A percentile compares a stretch with the other conserved stretches of the same genome.
phyloP scores from a whole-genome alignment of 2,888 invertebrate genomes.

The Podabrus alpinus region DNA sequence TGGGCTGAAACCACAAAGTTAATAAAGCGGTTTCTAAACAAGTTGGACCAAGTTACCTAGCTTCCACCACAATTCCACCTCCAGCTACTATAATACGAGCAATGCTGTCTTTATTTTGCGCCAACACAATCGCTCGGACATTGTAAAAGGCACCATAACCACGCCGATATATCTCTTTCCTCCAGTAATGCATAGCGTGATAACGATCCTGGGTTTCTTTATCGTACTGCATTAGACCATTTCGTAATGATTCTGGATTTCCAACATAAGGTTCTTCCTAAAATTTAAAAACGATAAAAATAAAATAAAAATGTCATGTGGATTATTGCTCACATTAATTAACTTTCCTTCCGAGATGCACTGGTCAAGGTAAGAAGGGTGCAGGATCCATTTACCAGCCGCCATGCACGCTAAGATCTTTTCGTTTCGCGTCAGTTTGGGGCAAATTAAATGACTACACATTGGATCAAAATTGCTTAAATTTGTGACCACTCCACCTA shows the following conservation, averaged over 20 bases:
- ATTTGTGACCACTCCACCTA: conserved; percentile 68
- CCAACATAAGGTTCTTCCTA: conserved; percentile 87
- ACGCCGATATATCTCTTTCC: conserved; percentile 59
- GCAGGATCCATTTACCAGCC: conserved; percentile 88
- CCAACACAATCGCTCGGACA: conserved; percentile 63
- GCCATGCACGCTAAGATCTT: conserved; percentile 86
- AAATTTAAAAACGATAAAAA: conserved; percentile 20
- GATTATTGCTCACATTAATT: conserved; percentile 60
- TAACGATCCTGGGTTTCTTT: conserved; percentile 56
- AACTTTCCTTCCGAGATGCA: conserved; percentile 66
- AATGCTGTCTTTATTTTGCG: conserved; percentile 65
- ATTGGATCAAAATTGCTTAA: conserved; percentile 61
- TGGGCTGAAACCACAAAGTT: conserved; percentile 53
- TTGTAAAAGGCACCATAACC: conserved; percentile 55
- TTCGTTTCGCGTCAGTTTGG: conserved; percentile 79
- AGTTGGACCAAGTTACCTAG: conserved; percentile 56
- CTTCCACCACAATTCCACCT: conserved; percentile 69
- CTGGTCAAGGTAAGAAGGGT: conserved; percentile 74
- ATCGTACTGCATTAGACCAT: conserved; percentile 55
- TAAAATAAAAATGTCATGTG: not conserved
- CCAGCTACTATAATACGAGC: conserved; percentile 77
- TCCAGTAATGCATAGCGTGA: conserved; percentile 71
- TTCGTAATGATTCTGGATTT: conserved; percentile 65
- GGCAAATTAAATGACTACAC: conserved; percentile 78
- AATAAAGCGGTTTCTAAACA: not conserved